Base-by-base conservation (phyloP, 2,888 invertebrate species). In the Molorchus minor region DNA sequence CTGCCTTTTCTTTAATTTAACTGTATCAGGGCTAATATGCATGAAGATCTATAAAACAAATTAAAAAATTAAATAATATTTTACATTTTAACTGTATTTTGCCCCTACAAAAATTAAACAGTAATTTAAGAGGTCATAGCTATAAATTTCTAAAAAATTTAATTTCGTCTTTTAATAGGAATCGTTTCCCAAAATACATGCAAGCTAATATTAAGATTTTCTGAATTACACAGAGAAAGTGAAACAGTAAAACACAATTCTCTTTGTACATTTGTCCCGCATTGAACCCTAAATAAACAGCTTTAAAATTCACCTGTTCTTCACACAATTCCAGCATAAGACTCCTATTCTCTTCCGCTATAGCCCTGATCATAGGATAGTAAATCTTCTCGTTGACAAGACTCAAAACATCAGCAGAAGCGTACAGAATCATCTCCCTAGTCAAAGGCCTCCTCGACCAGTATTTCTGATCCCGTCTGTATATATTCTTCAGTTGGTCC, bases 391-490 rank as follows among this genome's bases (percentile, higher is more conserved):
- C 93, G 71, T 94, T 93, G 8, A 95, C 90, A 64, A 96, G 84
- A 57, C 93, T 91, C 15, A 93, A 83, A 16, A 94, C 94, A 83
- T 96, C 96, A 29, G 93, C 92, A 7, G 94, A 93, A 5, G 95
- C 93, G 80, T 94, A 95, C 56, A 93, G 85, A 55, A 96, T 87
- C 96, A 96, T 96, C 75, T 96, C 95, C 58, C 93, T 88, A 19
- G 92, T 90, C 33, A 96, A 80, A 2, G 96, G 96, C 47, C 96
- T 83, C 38, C 94, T 86, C 3, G 94, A 91, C 96, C 96, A 96
- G 76, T 91, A 92, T 56, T 77, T 80, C 78, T 92, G 93, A 79
- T 94, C 94, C 68, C 91, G 85, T 33, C 92, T 84, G 77, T 94
- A 94, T 35, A 94, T 89, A 81, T 90, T 91, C 80, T 93, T 93